phyloP scores from a whole-genome alignment of 2,113 vertebrate species.

The Mus musculus region GRCm39 chr11:24714501-24715000 shows the following conservation, averaged over 20 bases:
- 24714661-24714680: slow-evolving; percentile 94
- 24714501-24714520: slow-evolving; percentile 94
- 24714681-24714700: slow-evolving; percentile 99
- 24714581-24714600: slow-evolving; percentile 75
- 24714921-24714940: slow-evolving; percentile 92
- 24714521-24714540: slow-evolving; percentile 90
- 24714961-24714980: slow-evolving; percentile 86
- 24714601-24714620: slow-evolving; percentile 73
- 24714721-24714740: slow-evolving; percentile 99
- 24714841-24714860: slow-evolving; percentile 95
- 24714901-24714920: slow-evolving; percentile 95
- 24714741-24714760: slow-evolving; percentile 99
- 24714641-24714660: slow-evolving; percentile 96
- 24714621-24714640: slow-evolving; percentile 86
- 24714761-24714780: slow-evolving; percentile 99
- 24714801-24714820: slow-evolving; percentile 96
- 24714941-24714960: slow-evolving; percentile 95
- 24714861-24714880: slow-evolving; percentile 91
- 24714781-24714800: slow-evolving; percentile 98
- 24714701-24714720: slow-evolving; percentile 99
- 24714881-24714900: slow-evolving; percentile 97
- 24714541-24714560: slow-evolving; percentile 88
- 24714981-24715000: slow-evolving; percentile 48
- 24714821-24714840: slow-evolving; percentile 99
- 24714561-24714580: slow-evolving; percentile 66